Percentiles rank a stretch among this genome's conserved stretches.
Conservation (phyloP, 1,140 invertebrate genomes). For the Amphibalanus amphitrite region DNA sequence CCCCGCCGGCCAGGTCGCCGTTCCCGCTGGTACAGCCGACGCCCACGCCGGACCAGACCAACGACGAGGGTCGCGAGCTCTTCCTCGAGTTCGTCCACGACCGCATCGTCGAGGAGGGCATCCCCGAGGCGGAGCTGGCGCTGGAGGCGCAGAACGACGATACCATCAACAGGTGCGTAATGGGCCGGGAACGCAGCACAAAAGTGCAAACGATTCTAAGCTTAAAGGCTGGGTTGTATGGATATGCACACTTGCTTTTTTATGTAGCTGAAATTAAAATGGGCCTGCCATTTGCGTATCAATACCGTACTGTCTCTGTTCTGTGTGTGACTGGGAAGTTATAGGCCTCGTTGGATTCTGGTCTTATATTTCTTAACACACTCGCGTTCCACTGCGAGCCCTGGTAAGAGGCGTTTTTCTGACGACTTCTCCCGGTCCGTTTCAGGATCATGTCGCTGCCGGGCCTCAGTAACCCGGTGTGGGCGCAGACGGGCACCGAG, state of each 20-base stretch:
- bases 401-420: neutral
- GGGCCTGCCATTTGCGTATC: no score
- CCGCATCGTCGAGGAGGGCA: neutral
- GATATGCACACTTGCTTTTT: no score
- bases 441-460: conserved; percentile 2
- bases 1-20: neutral
- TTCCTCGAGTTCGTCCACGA: neutral
- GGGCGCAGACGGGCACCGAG: conserved; percentile 22
- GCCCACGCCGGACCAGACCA: conserved; percentile 1
- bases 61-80: neutral
- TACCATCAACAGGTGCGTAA: neutral
- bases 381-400: neutral
- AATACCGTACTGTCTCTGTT: no score
- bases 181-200: no score
- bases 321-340: neutral
- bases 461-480: conserved; percentile 14
- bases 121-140: neutral
- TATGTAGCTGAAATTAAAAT: no score
- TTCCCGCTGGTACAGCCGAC: neutral
- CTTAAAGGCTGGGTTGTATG: no score
- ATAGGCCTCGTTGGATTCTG: neutral
- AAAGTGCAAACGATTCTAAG: no score
- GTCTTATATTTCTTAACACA: neutral
- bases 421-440: no score
- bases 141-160: neutral